Evolutionary conservation across 2,113 vertebrate genomes (phyloP).

Genomic region (Hemicordylus capensis): DNA sequence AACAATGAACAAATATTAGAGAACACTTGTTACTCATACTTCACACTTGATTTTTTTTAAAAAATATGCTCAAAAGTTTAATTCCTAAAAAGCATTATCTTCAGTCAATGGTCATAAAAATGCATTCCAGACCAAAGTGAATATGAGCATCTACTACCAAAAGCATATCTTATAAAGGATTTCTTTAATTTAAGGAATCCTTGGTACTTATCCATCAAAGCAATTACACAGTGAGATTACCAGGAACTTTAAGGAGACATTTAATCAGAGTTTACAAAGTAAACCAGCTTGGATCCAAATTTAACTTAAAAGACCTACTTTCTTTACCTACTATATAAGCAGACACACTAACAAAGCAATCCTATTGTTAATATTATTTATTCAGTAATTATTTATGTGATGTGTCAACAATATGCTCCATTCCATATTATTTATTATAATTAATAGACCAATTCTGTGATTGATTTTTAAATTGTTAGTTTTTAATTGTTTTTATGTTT

Average conservation of each 20-base stretch:
- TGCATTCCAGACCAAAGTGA: not conserved
- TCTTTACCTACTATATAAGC: not conserved
- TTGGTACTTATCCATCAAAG: not conserved
- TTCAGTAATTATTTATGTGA: not conserved
- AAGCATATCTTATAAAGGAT: not conserved
- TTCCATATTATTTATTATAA: not conserved
- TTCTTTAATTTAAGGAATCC: not conserved
- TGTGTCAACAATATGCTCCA: not conserved
- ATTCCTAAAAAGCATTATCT: not conserved
- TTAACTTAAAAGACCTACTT: not conserved
- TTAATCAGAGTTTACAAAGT: conserved; percentile 3
- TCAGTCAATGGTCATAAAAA: not conserved
- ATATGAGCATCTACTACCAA: not conserved
- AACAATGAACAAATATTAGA: not conserved
- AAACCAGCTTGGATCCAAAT: not conserved
- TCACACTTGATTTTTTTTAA: not conserved
- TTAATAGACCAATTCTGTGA: too few relatives aligned
- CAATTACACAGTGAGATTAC: not conserved
- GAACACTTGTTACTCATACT: not conserved
- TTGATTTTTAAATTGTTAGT: too few relatives aligned
- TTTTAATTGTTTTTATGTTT: too few relatives aligned
- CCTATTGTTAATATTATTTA: not conserved
- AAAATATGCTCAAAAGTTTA: not conserved
- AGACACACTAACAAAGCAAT: not conserved
- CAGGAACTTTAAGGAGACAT: not conserved